These are phyloP conservation scores for Pampus argenteus DNA, from an alignment of 2,797 vertebrate species.

Conservation along the genomic window DNA sequence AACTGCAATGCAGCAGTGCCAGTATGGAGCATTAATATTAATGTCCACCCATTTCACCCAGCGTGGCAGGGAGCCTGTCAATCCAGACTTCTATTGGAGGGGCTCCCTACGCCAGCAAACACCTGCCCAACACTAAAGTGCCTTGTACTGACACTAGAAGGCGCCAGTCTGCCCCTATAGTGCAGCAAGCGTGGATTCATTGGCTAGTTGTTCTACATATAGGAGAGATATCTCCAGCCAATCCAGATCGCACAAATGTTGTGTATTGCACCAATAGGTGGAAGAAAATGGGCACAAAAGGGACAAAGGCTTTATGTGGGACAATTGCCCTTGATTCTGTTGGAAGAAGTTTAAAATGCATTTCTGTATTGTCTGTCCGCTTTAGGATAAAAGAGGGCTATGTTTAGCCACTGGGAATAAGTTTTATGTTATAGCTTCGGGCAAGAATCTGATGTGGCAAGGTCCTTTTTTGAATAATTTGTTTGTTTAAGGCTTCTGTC, in stretches of 20 bases:
- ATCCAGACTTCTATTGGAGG: conserved; percentile 67
- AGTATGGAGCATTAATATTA: conserved; percentile 84
- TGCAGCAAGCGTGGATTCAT: conserved; percentile 38
- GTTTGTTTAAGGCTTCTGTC: conserved; percentile 69
- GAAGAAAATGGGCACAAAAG: conserved; percentile 40
- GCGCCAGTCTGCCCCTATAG: conserved; percentile 41
- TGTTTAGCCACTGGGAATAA: conserved; percentile 53
- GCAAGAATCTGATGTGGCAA: conserved; percentile 65
- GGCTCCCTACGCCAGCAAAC: conserved; percentile 51
- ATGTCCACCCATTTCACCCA: conserved; percentile 79
- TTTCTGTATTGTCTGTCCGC: conserved; percentile 18
- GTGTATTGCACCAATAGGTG: conserved; percentile 50
- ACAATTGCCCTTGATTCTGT: conserved; percentile 51
- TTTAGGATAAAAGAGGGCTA: conserved; percentile 38
- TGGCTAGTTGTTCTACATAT: conserved; percentile 48
- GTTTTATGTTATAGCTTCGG: conserved; percentile 61
- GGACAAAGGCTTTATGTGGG: conserved; percentile 58
- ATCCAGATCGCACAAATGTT: conserved; percentile 48
- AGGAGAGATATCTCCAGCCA: conserved; percentile 55
- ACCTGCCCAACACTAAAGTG: conserved; percentile 51
- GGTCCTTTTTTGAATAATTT: conserved; percentile 74
- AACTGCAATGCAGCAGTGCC: conserved; percentile 86
- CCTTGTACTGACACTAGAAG: conserved; percentile 51
- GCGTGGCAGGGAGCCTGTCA: conserved; percentile 79
- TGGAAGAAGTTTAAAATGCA: conserved; percentile 26